phyloP scores from a whole-genome alignment of 35 echinoderm and acorn worm species.

The Amphiura filiformis region DNA sequence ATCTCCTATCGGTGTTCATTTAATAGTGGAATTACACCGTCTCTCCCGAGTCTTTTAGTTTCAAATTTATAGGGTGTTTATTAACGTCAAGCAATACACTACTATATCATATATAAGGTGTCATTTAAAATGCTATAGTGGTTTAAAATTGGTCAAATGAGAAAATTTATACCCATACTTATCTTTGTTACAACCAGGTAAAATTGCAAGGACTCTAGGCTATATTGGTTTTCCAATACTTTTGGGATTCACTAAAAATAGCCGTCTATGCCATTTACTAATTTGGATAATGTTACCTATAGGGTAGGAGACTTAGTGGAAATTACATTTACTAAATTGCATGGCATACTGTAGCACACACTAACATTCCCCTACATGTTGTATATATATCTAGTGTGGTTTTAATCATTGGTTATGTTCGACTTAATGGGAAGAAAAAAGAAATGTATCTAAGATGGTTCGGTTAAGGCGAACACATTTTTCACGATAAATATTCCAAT shows the following conservation, averaged over 20 bases:
- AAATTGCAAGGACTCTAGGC: background rate
- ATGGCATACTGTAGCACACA: too few species aligned
- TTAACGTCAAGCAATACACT: background rate
- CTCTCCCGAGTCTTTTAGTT: background rate
- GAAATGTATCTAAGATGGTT: too few species aligned
- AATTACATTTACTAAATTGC: too few species aligned
- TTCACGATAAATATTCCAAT: too few species aligned
- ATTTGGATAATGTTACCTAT: conserved; percentile 6
- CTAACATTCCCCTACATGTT: too few species aligned
- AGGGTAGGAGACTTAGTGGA: too few species aligned
- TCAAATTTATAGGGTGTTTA: background rate
- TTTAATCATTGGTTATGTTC: too few species aligned
- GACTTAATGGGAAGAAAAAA: too few species aligned
- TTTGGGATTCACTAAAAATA: background rate
- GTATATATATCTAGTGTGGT: too few species aligned
- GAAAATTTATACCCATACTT: conserved; percentile 1
- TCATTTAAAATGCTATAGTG: background rate
- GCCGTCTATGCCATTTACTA: background rate
- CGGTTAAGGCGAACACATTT: too few species aligned
- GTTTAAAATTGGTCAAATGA: background rate
- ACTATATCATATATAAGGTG: background rate
- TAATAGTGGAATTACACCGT: background rate
- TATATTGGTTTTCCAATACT: background rate
- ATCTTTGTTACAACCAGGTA: conserved; percentile 1
- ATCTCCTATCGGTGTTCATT: background rate